Evolutionary conservation across 2,113 vertebrate genomes (phyloP).

Genomic region (Dermatemys mawii): DNA sequence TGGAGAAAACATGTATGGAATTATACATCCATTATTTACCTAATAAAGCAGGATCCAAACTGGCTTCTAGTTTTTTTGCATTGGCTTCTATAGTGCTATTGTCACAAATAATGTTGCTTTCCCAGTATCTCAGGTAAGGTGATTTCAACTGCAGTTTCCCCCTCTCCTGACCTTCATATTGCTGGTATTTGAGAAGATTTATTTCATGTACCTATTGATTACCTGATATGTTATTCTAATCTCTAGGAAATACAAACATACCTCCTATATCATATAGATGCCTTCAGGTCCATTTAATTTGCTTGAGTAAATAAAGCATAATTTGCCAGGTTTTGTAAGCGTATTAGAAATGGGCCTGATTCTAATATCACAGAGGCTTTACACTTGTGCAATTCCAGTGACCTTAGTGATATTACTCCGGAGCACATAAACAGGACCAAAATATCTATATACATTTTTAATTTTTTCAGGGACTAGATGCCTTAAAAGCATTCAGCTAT

Average conservation of each 20-base stretch:
- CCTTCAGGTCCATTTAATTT: slow-evolving; percentile 64
- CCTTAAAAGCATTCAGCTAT: slow-evolving; percentile 57
- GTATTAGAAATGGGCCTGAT: slow-evolving; percentile 1
- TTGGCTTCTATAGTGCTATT: slow-evolving; percentile 24
- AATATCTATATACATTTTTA: background rate
- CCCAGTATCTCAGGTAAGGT: slow-evolving; percentile 47
- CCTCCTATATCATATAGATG: slow-evolving; percentile 50
- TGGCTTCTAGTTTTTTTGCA: slow-evolving; percentile 37
- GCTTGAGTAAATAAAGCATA: slow-evolving; percentile 54
- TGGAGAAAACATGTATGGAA: slow-evolving; percentile 15
- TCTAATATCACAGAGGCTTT: slow-evolving; percentile 12
- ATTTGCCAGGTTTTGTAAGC: slow-evolving; percentile 56
- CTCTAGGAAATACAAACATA: slow-evolving; percentile 60
- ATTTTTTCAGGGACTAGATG: slow-evolving; percentile 57
- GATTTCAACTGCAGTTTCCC: slow-evolving; percentile 53
- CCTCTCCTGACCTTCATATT: slow-evolving; percentile 50
- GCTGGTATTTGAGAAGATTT: slow-evolving; percentile 54
- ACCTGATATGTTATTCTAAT: slow-evolving; percentile 55
- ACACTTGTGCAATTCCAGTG: slow-evolving; percentile 6
- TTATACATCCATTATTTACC: slow-evolving; percentile 19
- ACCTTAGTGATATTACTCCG: slow-evolving; percentile 35
- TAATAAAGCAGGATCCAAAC: slow-evolving; percentile 45
- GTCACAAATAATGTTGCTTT: slow-evolving; percentile 65
- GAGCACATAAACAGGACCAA: background rate
- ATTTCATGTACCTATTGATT: slow-evolving; percentile 61